Conservation (phyloP, 2,113 vertebrate species). For the Aspidoscelis tigris region DNA sequence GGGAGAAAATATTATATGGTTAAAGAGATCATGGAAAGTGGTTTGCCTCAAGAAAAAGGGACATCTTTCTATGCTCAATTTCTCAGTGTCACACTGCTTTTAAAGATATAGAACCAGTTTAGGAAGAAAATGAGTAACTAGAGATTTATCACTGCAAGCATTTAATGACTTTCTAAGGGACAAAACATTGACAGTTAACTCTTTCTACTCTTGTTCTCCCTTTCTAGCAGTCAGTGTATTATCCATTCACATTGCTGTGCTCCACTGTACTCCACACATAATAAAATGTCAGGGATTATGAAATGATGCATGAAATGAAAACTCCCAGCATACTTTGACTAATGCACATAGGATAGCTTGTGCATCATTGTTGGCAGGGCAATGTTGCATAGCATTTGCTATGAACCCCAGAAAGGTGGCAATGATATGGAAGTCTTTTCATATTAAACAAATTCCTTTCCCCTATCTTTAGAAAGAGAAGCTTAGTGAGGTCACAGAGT, state of each 20-base stretch:
- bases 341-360: neutral
- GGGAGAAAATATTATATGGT: neutral
- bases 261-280: neutral
- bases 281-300: neutral
- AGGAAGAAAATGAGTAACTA: neutral
- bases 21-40: neutral
- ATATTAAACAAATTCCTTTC: neutral
- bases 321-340: neutral
- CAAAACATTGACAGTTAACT: neutral
- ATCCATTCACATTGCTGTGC: neutral
- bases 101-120: neutral
- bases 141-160: neutral
- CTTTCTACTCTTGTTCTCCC: neutral
- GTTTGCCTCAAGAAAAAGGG: neutral
- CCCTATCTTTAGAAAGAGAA: neutral
- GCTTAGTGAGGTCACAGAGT: neutral
- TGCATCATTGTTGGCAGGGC: neutral
- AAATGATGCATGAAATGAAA: conserved; percentile 23
- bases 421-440: conserved; percentile 11
- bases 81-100: neutral
- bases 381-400: neutral
- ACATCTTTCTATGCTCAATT: neutral
- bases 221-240: neutral
- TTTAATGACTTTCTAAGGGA: conserved; percentile 11
- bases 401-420: neutral